phyloP scores from a whole-genome alignment of 2,888 invertebrate genomes.

The Lepas anatifera region DNA sequence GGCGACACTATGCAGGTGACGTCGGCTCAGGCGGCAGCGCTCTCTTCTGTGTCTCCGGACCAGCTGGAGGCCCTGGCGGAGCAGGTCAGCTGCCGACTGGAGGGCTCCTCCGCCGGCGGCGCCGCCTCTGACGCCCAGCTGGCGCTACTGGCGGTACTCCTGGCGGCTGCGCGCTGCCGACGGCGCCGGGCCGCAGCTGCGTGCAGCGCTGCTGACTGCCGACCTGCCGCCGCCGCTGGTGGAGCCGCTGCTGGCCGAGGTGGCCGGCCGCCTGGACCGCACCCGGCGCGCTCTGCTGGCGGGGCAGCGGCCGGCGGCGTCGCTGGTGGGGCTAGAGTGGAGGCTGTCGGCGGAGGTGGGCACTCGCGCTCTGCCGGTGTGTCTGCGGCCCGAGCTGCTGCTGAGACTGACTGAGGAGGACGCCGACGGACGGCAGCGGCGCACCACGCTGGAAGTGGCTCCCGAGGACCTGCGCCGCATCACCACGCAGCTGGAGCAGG shows the following conservation, averaged over 20 bases:
- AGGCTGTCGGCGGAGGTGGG: constrained; percentile 1
- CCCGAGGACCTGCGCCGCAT: not conserved
- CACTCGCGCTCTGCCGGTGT: not conserved
- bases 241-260: not conserved
- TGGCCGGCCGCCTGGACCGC: not conserved
- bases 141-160: not conserved
- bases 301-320: not conserved
- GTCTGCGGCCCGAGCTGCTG: not conserved
- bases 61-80: not conserved
- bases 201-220: not conserved
- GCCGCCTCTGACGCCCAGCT: not conserved
- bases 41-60: not conserved
- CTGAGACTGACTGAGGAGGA: not conserved
- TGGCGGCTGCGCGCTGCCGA: not conserved
- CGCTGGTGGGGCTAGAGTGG: not conserved
- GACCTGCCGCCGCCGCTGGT: not conserved
- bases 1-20: no score
- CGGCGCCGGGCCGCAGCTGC: not conserved
- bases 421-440: not conserved
- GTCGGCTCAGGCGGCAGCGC: not conserved
- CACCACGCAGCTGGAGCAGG: not conserved
- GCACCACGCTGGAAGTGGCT: not conserved
- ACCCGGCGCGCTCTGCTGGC: not conserved
- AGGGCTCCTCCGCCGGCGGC: not conserved
- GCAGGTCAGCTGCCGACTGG: not conserved